A percentile compares a stretch with the other conserved stretches of the same genome.
Evolutionary conservation across 2,888 invertebrate genomes (phyloP).

Genomic region (Troides aeacus): DNA sequence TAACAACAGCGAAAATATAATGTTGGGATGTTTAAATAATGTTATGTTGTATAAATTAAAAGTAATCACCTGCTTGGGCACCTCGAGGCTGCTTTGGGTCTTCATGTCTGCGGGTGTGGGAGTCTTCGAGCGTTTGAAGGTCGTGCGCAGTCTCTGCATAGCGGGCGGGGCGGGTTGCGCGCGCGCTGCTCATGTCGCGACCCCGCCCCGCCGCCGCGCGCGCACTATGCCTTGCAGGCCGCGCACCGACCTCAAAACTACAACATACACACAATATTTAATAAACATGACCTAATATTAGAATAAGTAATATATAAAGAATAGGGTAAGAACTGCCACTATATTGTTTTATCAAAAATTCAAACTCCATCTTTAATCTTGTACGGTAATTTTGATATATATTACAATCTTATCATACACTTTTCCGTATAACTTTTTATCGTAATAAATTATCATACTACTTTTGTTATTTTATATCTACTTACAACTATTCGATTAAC

Average conservation of each 20-base stretch:
- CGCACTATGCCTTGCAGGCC: conserved; percentile 39
- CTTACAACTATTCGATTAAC: too few relatives aligned
- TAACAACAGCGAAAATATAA: too few relatives aligned
- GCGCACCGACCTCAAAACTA: conserved; percentile 40
- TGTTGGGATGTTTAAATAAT: too few relatives aligned
- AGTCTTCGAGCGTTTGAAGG: conserved; percentile 92
- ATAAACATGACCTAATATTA: background rate
- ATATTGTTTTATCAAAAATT: background rate
- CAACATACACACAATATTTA: conserved; percentile 24
- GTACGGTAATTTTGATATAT: too few relatives aligned
- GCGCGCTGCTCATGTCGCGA: conserved; percentile 68
- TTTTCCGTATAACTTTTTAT: too few relatives aligned
- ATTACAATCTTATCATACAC: too few relatives aligned
- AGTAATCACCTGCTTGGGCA: conserved; percentile 86
- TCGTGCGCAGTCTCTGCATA: conserved; percentile 90
- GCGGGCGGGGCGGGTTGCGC: conserved; percentile 74
- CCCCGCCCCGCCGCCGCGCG: conserved; percentile 69
- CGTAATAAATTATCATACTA: too few relatives aligned
- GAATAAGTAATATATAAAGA: too few relatives aligned
- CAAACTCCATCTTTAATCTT: background rate
- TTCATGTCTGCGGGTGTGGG: conserved; percentile 95
- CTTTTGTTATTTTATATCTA: too few relatives aligned
- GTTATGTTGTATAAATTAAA: background rate
- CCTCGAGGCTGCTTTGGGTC: conserved; percentile 93
- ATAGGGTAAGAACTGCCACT: conserved; percentile 8